Conservation (phyloP, 2,113 vertebrate species). For the Dipodomys merriami region DNA sequence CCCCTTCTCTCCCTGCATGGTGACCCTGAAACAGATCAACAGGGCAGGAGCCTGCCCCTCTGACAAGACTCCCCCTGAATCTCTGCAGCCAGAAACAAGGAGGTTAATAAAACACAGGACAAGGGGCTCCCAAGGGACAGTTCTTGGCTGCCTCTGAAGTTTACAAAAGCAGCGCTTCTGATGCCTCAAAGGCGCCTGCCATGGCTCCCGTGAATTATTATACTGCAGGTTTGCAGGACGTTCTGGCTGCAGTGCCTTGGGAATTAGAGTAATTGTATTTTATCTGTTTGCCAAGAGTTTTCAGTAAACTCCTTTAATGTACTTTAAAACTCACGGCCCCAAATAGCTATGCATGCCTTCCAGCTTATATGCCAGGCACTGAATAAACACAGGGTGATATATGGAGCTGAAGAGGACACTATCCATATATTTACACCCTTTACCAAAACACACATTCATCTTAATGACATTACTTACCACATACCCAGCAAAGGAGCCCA, state of each 20-base stretch:
- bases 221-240: slow-evolving; percentile 67
- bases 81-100: slow-evolving; percentile 18
- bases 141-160: slow-evolving; percentile 62
- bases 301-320: slow-evolving; percentile 74
- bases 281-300: slow-evolving; percentile 81
- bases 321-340: slow-evolving; percentile 49
- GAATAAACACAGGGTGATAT: slow-evolving; percentile 71
- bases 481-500: not conserved
- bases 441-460: slow-evolving; percentile 78
- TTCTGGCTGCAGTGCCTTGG: slow-evolving; percentile 55
- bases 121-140: slow-evolving; percentile 42
- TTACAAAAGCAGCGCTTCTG: slow-evolving; percentile 58
- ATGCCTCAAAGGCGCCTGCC: slow-evolving; percentile 59
- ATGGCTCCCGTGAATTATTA: slow-evolving; percentile 65
- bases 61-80: not conserved
- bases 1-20: not conserved
- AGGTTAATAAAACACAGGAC: slow-evolving; percentile 59
- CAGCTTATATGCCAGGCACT: slow-evolving; percentile 39
- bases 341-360: slow-evolving; percentile 51
- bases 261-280: slow-evolving; percentile 75
- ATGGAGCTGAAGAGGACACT: slow-evolving; percentile 63
- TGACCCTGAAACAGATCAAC: slow-evolving; percentile 39
- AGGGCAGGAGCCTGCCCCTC: not conserved
- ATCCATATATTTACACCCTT: slow-evolving; percentile 71
- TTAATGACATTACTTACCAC: slow-evolving; percentile 55